phyloP scores from a whole-genome alignment of 2,797 vertebrate genomes.

The Micropoecilia bifurca region DNA sequence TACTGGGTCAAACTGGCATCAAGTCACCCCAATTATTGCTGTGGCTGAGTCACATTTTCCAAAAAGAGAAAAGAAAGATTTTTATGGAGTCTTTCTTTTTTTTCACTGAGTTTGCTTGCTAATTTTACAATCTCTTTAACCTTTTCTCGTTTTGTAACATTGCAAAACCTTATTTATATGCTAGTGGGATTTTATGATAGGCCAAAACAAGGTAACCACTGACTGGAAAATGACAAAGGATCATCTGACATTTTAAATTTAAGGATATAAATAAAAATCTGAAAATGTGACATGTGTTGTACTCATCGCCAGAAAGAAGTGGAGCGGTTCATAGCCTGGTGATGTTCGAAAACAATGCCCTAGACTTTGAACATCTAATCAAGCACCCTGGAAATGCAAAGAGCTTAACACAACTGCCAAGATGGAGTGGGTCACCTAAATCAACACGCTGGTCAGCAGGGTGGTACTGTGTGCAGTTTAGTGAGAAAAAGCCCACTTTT shows the following conservation, averaged over 20 bases:
- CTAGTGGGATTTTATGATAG: background rate
- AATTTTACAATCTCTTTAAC: background rate
- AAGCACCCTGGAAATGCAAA: background rate
- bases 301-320: background rate
- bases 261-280: background rate
- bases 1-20: conserved; percentile 32
- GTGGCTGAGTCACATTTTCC: conserved; percentile 35
- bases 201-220: background rate
- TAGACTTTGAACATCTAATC: background rate
- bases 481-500: background rate
- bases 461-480: background rate
- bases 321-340: background rate
- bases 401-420: background rate
- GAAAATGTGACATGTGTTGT: background rate
- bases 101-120: conserved; percentile 22
- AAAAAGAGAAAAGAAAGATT: conserved; percentile 2
- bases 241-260: background rate
- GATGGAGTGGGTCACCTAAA: background rate
- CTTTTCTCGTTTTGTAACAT: background rate
- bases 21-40: conserved; percentile 11
- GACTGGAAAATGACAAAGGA: background rate
- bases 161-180: background rate
- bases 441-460: background rate
- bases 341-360: background rate
- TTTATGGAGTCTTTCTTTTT: conserved; percentile 27